Evolutionary conservation across 2,888 invertebrate species (phyloP).

Genomic region (Allacma fusca): DNA sequence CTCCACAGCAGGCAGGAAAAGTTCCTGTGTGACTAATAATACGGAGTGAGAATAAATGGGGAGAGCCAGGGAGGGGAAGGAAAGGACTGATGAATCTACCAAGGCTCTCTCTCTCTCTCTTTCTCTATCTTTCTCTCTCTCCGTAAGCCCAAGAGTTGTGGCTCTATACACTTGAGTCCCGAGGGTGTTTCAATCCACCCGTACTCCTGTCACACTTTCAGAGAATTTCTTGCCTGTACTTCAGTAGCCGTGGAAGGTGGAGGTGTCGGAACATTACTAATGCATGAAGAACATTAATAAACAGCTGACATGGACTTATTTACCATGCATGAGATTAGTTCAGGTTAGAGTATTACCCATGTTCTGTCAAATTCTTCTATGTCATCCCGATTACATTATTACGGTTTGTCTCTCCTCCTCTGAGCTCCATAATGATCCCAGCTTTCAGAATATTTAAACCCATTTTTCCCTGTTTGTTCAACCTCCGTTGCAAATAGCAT

Average conservation of each 20-base stretch:
- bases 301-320: conserved; percentile 19
- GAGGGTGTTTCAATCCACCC: background rate
- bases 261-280: background rate
- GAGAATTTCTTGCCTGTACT: background rate
- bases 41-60: no score
- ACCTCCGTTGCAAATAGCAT: background rate
- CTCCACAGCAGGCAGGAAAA: no score
- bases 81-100: conserved; percentile 4
- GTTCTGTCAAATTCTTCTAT: conserved; percentile 21
- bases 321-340: conserved; percentile 25
- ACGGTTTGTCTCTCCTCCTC: background rate
- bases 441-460: conserved; percentile 7
- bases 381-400: conserved; percentile 12
- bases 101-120: background rate
- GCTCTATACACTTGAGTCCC: conserved; percentile 5
- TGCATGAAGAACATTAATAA: conserved; percentile 20
- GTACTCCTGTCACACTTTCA: background rate
- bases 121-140: background rate
- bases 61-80: background rate
- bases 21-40: background rate
- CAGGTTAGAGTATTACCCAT: conserved; percentile 14
- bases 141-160: conserved; percentile 7
- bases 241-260: background rate
- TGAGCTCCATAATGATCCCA: background rate
- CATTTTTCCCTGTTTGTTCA: background rate